Evolutionary conservation across 2,888 invertebrate genomes (phyloP), one percentile per base, ranked within the genome.

Genomic region (Macrostomum cliftonense): DNA sequence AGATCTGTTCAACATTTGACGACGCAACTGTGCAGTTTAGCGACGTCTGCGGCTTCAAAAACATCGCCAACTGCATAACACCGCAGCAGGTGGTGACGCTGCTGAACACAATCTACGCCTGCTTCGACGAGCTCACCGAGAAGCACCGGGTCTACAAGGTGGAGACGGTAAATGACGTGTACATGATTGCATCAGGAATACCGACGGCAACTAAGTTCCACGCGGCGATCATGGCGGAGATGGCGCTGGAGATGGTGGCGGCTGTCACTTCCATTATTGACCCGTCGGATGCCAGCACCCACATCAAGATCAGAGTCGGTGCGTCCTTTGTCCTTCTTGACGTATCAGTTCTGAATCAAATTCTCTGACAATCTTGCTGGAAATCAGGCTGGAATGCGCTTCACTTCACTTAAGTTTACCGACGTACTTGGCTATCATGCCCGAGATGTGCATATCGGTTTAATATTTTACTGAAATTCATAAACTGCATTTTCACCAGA

Each of bases 31-130:
- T 95, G 55, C 75, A 95, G 52, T 95, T 95, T 73, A 91, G 91
- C 20, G 95, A 95, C 68, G 88, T 95, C 46, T 93, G 95, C 12
- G 89, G 87, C 11, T 95, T 95, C 71, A 93, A 93, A 1, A 85
- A 86, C 71, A 93, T 95, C 63, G 95, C 93, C 68, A 87, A 86
- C 60, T 77, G 86, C 55, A 86, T 95, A 60, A 83, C 85, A 0
- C 91, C 93, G 1, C 88, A 95, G 86, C 85, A 91, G 67, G 93
- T 95, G 5, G 93, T 95, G 0, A 86, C 86, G 21, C 87, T 95
- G 83, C 75, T 95, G 42, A 95, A 95, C 69, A 83, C 82, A 28
- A 91, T 93, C 88, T 72, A 73, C 71, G 89, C 88, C n/a, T 80
- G 88, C 59, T 95, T 95, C 63, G 95, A 95, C 64, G 37, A 80